Evolutionary conservation across 2,888 invertebrate species (phyloP), one percentile per base, ranked within the genome.

Genomic region (Ashinkailepas kermadecensis): DNA sequence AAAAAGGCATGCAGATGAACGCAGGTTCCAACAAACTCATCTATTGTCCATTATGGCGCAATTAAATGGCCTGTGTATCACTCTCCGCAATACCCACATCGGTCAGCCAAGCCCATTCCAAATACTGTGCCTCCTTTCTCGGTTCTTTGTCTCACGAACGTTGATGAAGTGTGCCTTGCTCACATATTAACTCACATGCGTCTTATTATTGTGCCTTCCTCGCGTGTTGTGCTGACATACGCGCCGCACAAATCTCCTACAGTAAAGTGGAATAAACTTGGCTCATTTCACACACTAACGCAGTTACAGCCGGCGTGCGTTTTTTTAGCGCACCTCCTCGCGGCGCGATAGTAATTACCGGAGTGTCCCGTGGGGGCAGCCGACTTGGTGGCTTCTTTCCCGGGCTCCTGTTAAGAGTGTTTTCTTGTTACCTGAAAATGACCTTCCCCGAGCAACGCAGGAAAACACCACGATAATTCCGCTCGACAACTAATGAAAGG

Each of bases 361-460:
- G 25, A 9, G 70, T 6, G 13, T 70, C 70, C 70, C 70, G 39
- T 10, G 25, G 70, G 39, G 70, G 3, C 23, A 9, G 70, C 15
- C 39, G 70, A 25, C 39, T 39, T n/a, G 23, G 23, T 23, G 65
- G 23, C 23, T n/a, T 65, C 65, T 65, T 23, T n/a, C 23, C 65
- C 10, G 23, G n/a, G 25, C 23, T 39, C 70, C 25, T 7, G 25
- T 70, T 70, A 39, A 70, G 70, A 70, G 70, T 70, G 70, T 70
- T 70, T 39, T 70, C 70, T 70, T 70, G 70, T 70, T 70, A 70
- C 70, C 70, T 70, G 70, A 39, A 39, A 70, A 70, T 70, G 70
- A 70, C 70, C 70, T 25, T 39, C 70, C 70, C 13, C n/a, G 25
- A 39, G 39, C 11, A 15, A 9, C 13, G 18, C 18, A 62, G 62